Evolutionary conservation across 2,888 invertebrate genomes (phyloP), one percentile per base, ranked within the genome.

Genomic region (Agrenia bidenticulata): DNA sequence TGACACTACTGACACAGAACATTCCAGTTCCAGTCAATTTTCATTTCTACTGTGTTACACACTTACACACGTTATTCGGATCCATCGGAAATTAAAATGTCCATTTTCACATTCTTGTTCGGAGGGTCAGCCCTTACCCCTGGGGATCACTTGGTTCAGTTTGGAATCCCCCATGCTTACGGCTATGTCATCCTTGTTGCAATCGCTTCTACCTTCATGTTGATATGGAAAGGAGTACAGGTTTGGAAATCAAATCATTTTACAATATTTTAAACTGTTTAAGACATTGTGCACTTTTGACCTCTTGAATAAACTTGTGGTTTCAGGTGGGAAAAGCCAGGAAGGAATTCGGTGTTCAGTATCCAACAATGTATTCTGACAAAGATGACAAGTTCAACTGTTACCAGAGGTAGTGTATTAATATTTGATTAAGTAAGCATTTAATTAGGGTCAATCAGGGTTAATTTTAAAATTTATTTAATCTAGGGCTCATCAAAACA

Each of bases 371-470:
- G 81, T 82, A 83, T 76, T 79, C 79, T 67, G 77, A 78, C 23
- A 79, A 78, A 41, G 79, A 78, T 62, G 77, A 79, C n/a, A 73
- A 77, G 17, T 83, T 82, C 77, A 83, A 83, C 77, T 82, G 82
- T 71, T 77, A 81, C 42, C 82, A 82, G 71, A 72, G 79, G 77
- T 74, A 55, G 32, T 32, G 32, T 4, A 32, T n/a, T 49, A 11
- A 17, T 49, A 39, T 23, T 17, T 58, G 11, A 7, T 15, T 58
- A 11, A 2, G 39, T 5, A 45, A 45, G 7, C 49, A 45, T 45
- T n/a, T 19, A 39, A 9, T 13, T 13, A n/a, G n/a, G n/a, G n/a
- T n/a, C 5, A 45, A 45, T 9, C 45, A 15, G 4, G 5, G n/a
- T 19, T 45, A 15, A 17, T 17, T 19, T 5, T 45, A 45, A 19